A percentile compares a stretch with the other conserved stretches of the same genome.
phyloP scores from a whole-genome alignment of 2,888 invertebrate species.

The Fragum whitleyi region DNA sequence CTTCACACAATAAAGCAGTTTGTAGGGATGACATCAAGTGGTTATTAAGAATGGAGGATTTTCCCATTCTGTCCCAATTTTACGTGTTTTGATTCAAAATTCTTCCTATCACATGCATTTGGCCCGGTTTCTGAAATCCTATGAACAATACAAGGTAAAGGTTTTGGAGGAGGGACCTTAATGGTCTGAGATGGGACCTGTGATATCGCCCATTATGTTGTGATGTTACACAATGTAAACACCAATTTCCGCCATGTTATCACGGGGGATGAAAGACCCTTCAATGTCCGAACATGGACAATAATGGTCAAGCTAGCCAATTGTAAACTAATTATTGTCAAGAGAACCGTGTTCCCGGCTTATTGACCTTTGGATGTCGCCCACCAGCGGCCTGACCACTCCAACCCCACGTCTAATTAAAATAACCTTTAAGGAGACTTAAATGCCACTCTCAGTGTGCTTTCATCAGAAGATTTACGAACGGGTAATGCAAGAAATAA shows the following conservation, averaged over 20 bases:
- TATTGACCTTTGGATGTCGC: slow-evolving; percentile 2
- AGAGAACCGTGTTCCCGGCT: background rate
- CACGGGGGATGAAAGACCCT: background rate
- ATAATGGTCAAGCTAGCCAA: slow-evolving; percentile 17
- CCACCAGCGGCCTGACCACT: background rate
- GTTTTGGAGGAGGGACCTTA: background rate
- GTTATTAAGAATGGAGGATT: no score
- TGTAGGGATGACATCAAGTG: no score
- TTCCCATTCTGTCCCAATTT: no score
- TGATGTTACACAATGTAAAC: slow-evolving; percentile 20
- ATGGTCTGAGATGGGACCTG: background rate
- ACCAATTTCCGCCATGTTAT: slow-evolving; percentile 1
- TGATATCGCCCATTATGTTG: background rate
- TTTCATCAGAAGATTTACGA: no score
- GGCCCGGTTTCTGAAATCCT: no score
- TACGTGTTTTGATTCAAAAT: no score
- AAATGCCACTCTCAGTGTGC: no score
- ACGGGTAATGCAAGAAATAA: no score
- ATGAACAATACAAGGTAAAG: background rate
- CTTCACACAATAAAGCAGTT: no score
- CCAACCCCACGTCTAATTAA: background rate
- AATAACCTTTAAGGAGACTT: no score
- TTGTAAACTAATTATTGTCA: slow-evolving; percentile 12
- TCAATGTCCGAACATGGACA: slow-evolving; percentile 12
- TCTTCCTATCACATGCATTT: no score